phyloP scores from a whole-genome alignment of 2,113 vertebrate species.

The Misgurnus mizolepis region DNA sequence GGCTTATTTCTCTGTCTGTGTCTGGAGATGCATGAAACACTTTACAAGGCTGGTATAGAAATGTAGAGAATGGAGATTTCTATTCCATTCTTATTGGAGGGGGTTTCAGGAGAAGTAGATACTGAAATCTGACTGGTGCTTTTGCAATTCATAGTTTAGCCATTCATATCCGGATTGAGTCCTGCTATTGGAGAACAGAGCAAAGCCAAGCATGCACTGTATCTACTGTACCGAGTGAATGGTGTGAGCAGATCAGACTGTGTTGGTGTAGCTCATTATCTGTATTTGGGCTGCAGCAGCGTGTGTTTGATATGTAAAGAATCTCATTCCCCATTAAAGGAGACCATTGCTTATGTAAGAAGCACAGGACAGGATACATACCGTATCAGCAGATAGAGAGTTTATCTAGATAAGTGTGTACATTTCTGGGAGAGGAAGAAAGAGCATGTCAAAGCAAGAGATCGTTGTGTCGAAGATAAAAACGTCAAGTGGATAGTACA shows the following conservation, averaged over 20 bases:
- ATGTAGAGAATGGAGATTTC: not conserved
- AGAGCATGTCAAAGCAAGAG: not conserved
- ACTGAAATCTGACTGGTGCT: conserved; percentile 16
- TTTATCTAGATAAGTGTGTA: not conserved
- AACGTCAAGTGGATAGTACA: not conserved
- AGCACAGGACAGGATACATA: not conserved
- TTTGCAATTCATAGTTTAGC: conserved; percentile 36
- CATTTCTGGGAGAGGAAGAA: not conserved
- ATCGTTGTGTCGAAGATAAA: not conserved
- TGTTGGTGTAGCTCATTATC: conserved; percentile 5
- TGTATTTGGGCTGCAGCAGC: conserved; percentile 4
- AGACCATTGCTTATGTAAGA: not conserved
- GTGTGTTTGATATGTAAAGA: not conserved
- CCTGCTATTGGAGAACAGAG: not conserved
- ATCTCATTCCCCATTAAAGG: not conserved
- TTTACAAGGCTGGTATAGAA: not conserved
- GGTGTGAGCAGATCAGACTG: conserved; percentile 4
- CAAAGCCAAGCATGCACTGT: not conserved
- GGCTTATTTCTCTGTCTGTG: conserved; percentile 50
- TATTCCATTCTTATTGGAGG: not conserved
- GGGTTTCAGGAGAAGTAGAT: conserved; percentile 38
- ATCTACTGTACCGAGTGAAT: not conserved
- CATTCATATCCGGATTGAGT: conserved; percentile 2
- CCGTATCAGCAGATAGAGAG: not conserved
- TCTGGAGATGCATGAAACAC: not conserved